These are phyloP conservation scores for Lampris megalopsis DNA, from an alignment of 2,113 vertebrate genomes.

Conservation along the genomic window DNA sequence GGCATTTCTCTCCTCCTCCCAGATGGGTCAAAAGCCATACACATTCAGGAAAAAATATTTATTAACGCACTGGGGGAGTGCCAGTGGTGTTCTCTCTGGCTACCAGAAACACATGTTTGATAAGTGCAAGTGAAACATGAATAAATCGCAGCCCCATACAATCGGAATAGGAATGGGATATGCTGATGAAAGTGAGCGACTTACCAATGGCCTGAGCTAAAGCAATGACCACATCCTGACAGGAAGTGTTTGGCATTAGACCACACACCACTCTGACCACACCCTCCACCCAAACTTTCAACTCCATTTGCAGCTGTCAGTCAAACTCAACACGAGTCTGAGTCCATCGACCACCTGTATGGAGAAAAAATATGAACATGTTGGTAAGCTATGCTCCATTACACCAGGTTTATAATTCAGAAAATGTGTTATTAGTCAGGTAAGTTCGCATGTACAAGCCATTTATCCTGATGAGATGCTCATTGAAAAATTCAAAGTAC, in stretches of 20 bases:
- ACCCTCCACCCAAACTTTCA: slow-evolving; percentile 96
- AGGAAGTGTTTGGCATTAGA: slow-evolving; percentile 89
- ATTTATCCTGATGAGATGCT: no score
- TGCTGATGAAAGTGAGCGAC: slow-evolving; percentile 4
- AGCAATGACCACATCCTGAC: slow-evolving; percentile 94
- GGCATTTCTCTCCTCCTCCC: no score
- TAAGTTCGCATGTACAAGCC: no score
- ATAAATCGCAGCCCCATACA: no score
- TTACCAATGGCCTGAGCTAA: slow-evolving; percentile 92
- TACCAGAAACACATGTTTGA: neutral
- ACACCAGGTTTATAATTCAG: neutral
- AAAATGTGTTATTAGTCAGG: no score
- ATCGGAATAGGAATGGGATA: neutral
- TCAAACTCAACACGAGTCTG: slow-evolving; percentile 13
- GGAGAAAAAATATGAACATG: neutral
- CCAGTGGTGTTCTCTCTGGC: no score
- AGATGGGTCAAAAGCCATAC: no score
- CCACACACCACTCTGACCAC: slow-evolving; percentile 91
- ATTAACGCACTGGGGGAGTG: no score
- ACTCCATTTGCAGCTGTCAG: slow-evolving; percentile 84
- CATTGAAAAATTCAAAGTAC: no score
- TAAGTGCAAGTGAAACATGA: neutral
- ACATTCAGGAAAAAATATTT: no score
- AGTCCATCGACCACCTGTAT: slow-evolving; percentile 9
- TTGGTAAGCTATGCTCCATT: neutral